A percentile compares a stretch with the other conserved stretches of the same genome.
Conservation (phyloP, 2,888 invertebrate genomes). For the Incurvaria masculella region DNA sequence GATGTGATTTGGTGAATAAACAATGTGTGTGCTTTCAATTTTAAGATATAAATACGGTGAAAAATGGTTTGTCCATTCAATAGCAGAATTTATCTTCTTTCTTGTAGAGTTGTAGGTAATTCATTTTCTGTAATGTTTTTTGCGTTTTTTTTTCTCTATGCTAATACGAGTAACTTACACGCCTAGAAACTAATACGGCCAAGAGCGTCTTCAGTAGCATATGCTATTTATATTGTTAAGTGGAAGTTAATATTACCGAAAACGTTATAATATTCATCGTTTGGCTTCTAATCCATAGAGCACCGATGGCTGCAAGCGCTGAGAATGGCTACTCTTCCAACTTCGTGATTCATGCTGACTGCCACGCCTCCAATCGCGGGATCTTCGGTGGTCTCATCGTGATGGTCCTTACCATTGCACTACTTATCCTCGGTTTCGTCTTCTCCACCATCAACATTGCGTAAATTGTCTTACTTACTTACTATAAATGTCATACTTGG, state of each 20-base stretch:
- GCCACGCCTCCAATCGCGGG: constrained; percentile 73
- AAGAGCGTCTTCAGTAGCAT: too few relatives aligned
- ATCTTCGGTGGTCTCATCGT: constrained; percentile 65
- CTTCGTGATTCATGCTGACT: constrained; percentile 66
- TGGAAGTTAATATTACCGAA: too few relatives aligned
- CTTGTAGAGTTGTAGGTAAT: too few relatives aligned
- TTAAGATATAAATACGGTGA: too few relatives aligned
- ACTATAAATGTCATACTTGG: background rate
- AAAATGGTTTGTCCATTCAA: too few relatives aligned
- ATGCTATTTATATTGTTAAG: too few relatives aligned
- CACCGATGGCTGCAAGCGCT: constrained; percentile 43
- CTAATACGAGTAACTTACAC: too few relatives aligned
- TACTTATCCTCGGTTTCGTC: constrained; percentile 46
- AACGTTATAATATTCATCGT: too few relatives aligned
- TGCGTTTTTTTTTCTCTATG: too few relatives aligned
- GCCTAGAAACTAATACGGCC: too few relatives aligned
- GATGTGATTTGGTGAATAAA: background rate
- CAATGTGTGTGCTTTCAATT: background rate
- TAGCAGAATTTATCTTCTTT: too few relatives aligned
- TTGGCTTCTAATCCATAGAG: constrained; percentile 21
- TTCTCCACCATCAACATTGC: constrained; percentile 40
- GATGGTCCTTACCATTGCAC: constrained; percentile 45
- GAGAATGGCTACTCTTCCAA: constrained; percentile 53
- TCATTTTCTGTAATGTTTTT: too few relatives aligned
- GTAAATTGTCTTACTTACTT: background rate